Evolutionary conservation across 1,140 invertebrate species (phyloP), one percentile per base, ranked within the genome.

Genomic region (Pantala flavescens): DNA sequence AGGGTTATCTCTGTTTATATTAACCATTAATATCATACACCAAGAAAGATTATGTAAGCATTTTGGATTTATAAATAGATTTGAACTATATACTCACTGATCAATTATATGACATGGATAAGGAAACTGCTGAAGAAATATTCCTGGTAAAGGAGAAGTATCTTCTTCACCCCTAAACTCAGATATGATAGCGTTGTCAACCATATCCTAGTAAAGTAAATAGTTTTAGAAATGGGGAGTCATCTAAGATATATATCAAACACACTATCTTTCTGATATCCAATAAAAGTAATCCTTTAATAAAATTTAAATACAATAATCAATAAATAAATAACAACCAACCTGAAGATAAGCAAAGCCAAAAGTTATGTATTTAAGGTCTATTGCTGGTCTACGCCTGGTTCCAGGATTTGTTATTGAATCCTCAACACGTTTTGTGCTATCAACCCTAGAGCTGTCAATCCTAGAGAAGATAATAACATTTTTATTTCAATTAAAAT

Each of bases 31-130:
- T n/a, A n/a, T n/a, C n/a, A n/a, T n/a, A n/a, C n/a, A n/a, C n/a
- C n/a, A n/a, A n/a, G n/a, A n/a, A n/a, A n/a, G n/a, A n/a, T n/a
- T n/a, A n/a, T n/a, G n/a, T n/a, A n/a, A n/a, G n/a, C n/a, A 23
- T 70, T 23, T 70, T 3, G 7, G n/a, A 23, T 70, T 5, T 11
- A 23, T 21, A 70, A 23, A 36, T 36, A 36, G 2, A 36, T 36
- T 36, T 2, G 2, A 36, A 36, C 28, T 5, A n/a, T 21, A 70
- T 70, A 80, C 83, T 81, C 80, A 87, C 86, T 84, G 81, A 78
- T 89, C 88, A 77, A 82, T 80, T 70, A 87, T 84, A 76, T 87
- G 86, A 77, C 88, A 89, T 0, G 88, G 87, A 80, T 86, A 88
- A 0, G 88, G 88, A 78, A 87, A 86, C 79, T 89, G 87, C 72